Conservation (phyloP, 2,113 vertebrate genomes). For the Spea multiplicata region DNA sequence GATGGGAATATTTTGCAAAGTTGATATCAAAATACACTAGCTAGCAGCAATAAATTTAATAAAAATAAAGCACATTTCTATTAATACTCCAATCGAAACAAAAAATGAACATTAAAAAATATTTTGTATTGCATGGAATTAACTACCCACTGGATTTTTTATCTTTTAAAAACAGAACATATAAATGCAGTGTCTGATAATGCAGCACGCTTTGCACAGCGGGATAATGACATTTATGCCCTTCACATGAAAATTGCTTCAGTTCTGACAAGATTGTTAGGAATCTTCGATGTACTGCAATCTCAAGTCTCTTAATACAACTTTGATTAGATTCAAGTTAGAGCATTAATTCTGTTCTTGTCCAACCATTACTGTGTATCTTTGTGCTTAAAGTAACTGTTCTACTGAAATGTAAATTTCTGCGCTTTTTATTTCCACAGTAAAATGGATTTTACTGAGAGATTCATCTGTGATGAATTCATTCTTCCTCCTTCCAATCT, state of each 20-base stretch:
- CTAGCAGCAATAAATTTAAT: too few relatives aligned
- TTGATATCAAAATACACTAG: too few relatives aligned
- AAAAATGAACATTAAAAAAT: too few relatives aligned
- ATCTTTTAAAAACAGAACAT: neutral
- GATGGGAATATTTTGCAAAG: too few relatives aligned
- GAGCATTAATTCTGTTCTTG: neutral
- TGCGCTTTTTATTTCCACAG: neutral
- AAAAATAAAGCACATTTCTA: too few relatives aligned
- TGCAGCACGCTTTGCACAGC: neutral
- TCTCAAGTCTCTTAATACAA: neutral
- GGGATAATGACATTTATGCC: neutral
- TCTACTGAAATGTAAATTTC: neutral
- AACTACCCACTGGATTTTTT: too few relatives aligned
- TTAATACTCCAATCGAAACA: too few relatives aligned
- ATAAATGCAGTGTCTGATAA: neutral
- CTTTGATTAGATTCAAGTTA: neutral
- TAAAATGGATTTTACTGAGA: too few relatives aligned
- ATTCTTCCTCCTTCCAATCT: too few relatives aligned
- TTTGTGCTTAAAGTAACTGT: neutral
- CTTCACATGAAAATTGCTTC: neutral
- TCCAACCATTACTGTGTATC: neutral
- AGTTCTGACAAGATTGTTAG: neutral
- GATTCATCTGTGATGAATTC: too few relatives aligned
- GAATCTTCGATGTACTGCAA: neutral
- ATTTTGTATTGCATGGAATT: too few relatives aligned